phyloP scores from a whole-genome alignment of 2,113 vertebrate species.

The Willisornis vidua region DNA sequence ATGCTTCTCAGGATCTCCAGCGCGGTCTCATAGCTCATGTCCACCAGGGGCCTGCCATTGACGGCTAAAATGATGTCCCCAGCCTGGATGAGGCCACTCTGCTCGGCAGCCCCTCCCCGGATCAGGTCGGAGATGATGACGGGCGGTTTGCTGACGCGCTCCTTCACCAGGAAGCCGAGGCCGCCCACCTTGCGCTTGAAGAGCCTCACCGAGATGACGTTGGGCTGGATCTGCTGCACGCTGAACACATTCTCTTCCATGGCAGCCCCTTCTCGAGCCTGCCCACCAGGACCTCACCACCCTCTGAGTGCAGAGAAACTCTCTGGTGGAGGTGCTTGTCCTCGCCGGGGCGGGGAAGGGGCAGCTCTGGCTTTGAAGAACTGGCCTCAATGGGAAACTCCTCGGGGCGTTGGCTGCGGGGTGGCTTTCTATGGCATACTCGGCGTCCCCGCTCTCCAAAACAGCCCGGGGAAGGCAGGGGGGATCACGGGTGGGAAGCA shows the following conservation, averaged over 20 bases:
- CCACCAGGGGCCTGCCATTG: conserved; percentile 93
- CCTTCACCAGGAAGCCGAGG: conserved; percentile 95
- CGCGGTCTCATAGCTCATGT: conserved; percentile 88
- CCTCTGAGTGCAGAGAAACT: background rate
- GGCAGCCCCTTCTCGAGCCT: conserved; percentile 20
- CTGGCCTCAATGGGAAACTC: conserved; percentile 17
- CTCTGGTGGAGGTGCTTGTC: background rate
- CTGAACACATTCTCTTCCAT: conserved; percentile 91
- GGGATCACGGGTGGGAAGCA: background rate
- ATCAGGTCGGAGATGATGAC: conserved; percentile 95
- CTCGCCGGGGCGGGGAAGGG: accelerated
- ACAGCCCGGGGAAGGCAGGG: background rate
- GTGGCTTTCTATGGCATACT: conserved; percentile 22
- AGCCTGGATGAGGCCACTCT: conserved; percentile 94
- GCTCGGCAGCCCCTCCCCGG: conserved; percentile 91
- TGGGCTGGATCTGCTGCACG: conserved; percentile 95
- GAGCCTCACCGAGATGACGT: conserved; percentile 95
- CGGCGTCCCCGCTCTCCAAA: background rate
- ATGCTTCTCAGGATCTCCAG: conserved; percentile 92
- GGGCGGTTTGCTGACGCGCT: conserved; percentile 90
- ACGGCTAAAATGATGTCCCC: conserved; percentile 95
- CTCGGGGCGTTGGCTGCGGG: background rate
- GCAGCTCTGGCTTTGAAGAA: background rate
- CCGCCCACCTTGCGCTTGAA: conserved; percentile 95
- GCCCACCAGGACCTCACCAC: background rate